Percentiles rank a stretch among this genome's conserved stretches.
phyloP scores from a whole-genome alignment of 2,797 vertebrate genomes.

The Alcedo atthis region DNA sequence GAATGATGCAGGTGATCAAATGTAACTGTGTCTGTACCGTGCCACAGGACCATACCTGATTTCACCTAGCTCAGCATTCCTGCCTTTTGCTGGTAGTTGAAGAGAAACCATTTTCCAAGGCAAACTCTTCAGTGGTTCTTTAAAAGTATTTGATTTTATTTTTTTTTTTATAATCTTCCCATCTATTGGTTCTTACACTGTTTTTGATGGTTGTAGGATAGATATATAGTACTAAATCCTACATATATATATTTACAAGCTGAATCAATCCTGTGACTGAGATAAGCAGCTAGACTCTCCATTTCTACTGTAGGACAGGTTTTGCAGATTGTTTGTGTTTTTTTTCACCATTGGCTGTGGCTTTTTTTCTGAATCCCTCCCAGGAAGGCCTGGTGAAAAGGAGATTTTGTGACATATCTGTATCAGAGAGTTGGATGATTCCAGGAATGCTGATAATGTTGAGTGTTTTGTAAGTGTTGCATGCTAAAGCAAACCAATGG shows the following conservation, averaged over 20 bases:
- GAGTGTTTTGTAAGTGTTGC: background rate
- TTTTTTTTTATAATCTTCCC: background rate
- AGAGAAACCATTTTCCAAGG: background rate
- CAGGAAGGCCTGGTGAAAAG: background rate
- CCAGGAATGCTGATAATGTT: background rate
- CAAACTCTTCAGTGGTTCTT: background rate
- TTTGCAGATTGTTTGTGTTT: background rate
- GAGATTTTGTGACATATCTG: background rate
- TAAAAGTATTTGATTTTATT: background rate
- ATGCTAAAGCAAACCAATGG: background rate
- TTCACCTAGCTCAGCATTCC: background rate
- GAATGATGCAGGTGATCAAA: background rate
- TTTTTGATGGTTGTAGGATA: background rate
- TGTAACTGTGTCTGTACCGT: rapidly evolving
- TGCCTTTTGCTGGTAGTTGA: background rate
- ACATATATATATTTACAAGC: background rate
- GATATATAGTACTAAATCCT: background rate
- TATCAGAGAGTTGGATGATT: background rate
- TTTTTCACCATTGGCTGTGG: background rate
- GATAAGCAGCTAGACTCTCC: background rate
- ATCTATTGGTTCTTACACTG: background rate
- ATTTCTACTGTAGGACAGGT: background rate
- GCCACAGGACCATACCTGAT: background rate
- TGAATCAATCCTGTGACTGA: background rate
- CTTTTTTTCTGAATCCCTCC: background rate